Evolutionary conservation across 2,888 invertebrate species (phyloP), one percentile per base, ranked within the genome.

Genomic region (Pilophorus perplexus): DNA sequence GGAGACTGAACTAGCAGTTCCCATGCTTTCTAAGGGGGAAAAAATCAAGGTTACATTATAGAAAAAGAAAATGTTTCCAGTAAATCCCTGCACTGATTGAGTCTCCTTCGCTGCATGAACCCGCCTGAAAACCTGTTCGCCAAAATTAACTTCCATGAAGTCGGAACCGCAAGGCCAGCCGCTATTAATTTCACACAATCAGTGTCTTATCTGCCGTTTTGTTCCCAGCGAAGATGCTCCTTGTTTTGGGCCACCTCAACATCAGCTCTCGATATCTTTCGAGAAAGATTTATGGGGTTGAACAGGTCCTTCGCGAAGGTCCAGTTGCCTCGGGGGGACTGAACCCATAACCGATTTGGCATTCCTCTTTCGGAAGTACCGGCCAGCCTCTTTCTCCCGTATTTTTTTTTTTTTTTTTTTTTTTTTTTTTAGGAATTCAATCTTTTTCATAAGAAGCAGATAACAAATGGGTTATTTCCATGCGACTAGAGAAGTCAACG

Each of bases 271-370:
- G 52, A 46, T 46, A 46, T 46, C 46, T 22, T 25, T 25, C 46
- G 46, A n/a, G 2, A 16, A 37, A 37, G 38, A 55, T 55, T 55
- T 55, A 55, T 55, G 52, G 14, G 55, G 12, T 18, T 55, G 28
- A n/a, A 27, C 16, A 37, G 37, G 23, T 4, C 54, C n/a, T n/a
- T n/a, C n/a, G 54, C 3, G 57, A 40, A 37, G 42, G 10, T 22
- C 8, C 52, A 16, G 40, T 42, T 20, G 22, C 59, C 59, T 25
- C 40, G 18, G 55, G 42, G 20, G 14, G 27, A 23, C 59, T 40
- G 59, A 42, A 20, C 59, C 25, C 57, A 12, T 42, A 42, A 18
- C 42, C 59, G 42, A 59, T 59, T 59, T 59, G 59, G 42, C 59
- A 42, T 59, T 59, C 59, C 20, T 42, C 25, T 16, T 59, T 59